Evolutionary conservation across 2,113 vertebrate species (phyloP).

Genomic region (Geococcyx californianus): DNA sequence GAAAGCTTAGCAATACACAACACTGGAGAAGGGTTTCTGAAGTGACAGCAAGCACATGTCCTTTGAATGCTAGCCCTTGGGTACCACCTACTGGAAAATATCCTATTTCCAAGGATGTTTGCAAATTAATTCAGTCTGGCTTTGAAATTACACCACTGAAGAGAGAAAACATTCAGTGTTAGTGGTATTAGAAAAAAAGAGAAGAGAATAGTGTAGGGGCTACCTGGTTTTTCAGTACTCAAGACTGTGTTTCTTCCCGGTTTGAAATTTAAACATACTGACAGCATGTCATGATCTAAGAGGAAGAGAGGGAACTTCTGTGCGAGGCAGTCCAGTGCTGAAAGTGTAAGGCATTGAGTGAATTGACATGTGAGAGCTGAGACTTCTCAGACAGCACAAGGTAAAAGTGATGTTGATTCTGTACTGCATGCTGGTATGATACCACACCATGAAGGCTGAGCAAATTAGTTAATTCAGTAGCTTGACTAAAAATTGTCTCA

Average conservation of each 20-base stretch:
- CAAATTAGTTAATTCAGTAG: neutral
- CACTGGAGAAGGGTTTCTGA: neutral
- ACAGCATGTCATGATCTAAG: neutral
- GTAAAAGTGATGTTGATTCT: neutral
- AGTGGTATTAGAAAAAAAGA: neutral
- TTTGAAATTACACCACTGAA: neutral
- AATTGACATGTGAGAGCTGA: fast-evolving
- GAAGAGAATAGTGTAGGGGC: neutral
- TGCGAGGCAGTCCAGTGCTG: neutral
- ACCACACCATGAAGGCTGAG: neutral
- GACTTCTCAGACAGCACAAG: neutral
- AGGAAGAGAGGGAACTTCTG: neutral
- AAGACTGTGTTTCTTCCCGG: neutral
- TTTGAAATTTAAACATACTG: neutral
- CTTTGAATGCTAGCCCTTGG: neutral
- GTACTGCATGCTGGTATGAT: neutral
- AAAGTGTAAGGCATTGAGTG: neutral
- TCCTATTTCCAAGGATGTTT: neutral
- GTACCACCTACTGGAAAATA: neutral
- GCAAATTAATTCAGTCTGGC: neutral
- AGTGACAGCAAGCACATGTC: neutral
- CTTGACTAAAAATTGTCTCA: neutral
- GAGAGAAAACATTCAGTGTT: neutral
- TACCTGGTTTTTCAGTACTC: neutral
- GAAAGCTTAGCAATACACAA: neutral